Evolutionary conservation across 2,888 invertebrate species (phyloP).

Genomic region (Suillia variegata): DNA sequence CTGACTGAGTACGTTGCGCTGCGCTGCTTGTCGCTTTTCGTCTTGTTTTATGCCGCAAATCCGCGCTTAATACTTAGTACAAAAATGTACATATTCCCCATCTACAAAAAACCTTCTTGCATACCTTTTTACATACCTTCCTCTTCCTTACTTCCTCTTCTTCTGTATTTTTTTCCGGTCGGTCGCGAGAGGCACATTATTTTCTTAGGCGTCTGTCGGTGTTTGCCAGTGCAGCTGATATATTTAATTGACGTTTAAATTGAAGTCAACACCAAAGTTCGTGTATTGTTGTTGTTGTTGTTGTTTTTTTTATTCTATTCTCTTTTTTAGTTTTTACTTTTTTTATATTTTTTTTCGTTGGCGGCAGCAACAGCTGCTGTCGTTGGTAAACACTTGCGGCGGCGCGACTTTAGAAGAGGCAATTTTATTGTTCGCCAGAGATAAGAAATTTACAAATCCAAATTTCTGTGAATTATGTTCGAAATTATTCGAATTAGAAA

Average conservation of each 20-base stretch:
- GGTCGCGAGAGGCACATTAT: no score
- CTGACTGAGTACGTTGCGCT: no score
- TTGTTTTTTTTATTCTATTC: no score
- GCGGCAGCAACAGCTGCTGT: slow-evolving; percentile 3
- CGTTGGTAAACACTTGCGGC: not conserved
- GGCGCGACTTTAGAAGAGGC: slow-evolving; percentile 1
- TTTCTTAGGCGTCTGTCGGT: not conserved
- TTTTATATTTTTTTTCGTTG: no score
- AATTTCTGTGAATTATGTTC: no score
- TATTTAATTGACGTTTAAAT: slow-evolving; percentile 13
- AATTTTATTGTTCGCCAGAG: no score
- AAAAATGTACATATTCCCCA: not conserved
- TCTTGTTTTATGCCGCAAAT: slow-evolving; percentile 6
- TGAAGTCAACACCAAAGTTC: slow-evolving; percentile 10
- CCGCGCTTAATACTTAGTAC: not conserved
- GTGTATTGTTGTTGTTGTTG: no score
- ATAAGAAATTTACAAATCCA: no score
- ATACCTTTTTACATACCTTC: not conserved
- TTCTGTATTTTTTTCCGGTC: not conserved
- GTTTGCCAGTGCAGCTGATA: slow-evolving; percentile 4
- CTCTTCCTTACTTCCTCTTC: not conserved
- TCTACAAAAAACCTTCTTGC: no score
- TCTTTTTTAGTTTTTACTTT: no score
- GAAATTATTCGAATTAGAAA: no score
- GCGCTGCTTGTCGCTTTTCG: not conserved